Evolutionary conservation across 2,113 vertebrate genomes (phyloP), one percentile per base, ranked within the genome.

Genomic region (Clarias magur): DNA sequence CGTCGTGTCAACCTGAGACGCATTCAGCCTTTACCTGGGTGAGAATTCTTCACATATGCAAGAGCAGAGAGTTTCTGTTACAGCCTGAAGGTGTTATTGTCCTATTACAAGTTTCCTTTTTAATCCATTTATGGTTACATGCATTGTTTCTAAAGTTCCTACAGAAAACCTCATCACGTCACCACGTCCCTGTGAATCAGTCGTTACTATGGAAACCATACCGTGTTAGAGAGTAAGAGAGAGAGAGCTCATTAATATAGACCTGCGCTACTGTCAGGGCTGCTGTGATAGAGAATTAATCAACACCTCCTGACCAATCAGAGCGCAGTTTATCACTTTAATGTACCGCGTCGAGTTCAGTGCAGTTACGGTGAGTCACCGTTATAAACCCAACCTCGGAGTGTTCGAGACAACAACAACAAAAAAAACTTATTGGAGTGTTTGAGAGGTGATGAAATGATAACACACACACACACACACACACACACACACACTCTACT

Each of bases 381-480:
- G 48, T 48, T 23, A 75, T 75, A 75, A 75, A 75, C 72, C 25
- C 19, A 21, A 75, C 38, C 72, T 75, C 42, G 53, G 19, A 73
- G 38, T 76, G 42, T 76, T 76, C n/a, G 9, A 53, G 42, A 25
- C 72, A 48, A 42, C 42, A 42, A 4, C 4, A 42, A 42, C 38
- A 42, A 48, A 48, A 48, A 25, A 53, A 53, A 48, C 23, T n/a
- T 76, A 76, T 8, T 76, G 42, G 23, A 76, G 73, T 76, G 42
- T 54, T 76, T 13, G 48, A 76, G 15, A 76, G 48, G 42, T 76
- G 48, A 76, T 76, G 72, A 75, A 75, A 75, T 75, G 72, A 75
- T 73, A 75, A 72, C 48, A 48, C 59, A 84, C 82, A 80, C 63
- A 67, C 68, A 79, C 63, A 80, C 82, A 84, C 81, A 76, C 57